Evolutionary conservation across 2,113 vertebrate genomes (phyloP), one percentile per base, ranked within the genome.

Genomic region (Ciconia maguari): DNA sequence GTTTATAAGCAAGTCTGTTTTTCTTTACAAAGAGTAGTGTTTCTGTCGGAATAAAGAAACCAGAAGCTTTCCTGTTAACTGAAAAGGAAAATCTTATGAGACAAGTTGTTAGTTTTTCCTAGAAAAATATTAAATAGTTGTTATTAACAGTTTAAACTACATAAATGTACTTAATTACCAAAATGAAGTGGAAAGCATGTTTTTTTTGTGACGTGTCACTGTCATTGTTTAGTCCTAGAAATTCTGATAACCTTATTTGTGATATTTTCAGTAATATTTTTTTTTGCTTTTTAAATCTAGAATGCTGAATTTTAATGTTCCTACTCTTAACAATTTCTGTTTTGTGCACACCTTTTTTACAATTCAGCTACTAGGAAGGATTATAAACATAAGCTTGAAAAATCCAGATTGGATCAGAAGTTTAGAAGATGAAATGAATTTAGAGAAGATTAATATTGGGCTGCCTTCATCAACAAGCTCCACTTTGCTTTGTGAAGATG

Each of bases 361-460:
- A 77, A 90, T 95, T 89, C 95, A 99, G 99, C 96, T 99, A 30
- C 97, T 99, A 88, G 99, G 98, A 68, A 99, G 98, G 83, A 96
- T 98, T 60, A 97, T 99, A 84, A 98, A 98, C 72, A 98, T 99
- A 96, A 98, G 97, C 90, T 97, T 99, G 95, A 99, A 99, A 98
- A 99, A 99, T 93, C 98, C 99, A 26, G 99, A 99, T 66, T 99
- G 99, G 99, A 99, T 99, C 89, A 99, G 96, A 96, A 99, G 97
- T 96, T 97, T 99, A 82, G 99, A 99, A 97, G 99, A 99, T 68
- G 99, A 99, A 98, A 99, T 99, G 98, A 99, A 98, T 69, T 98
- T 99, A 55, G 99, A 99, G 94, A 98, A 98, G 95, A 99, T 99
- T 92, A 99, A 97, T 83, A 97, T 98, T 71, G 98, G 98, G 8